phyloP scores from a whole-genome alignment of 2,888 invertebrate species.

The Chorisops tibialis region DNA sequence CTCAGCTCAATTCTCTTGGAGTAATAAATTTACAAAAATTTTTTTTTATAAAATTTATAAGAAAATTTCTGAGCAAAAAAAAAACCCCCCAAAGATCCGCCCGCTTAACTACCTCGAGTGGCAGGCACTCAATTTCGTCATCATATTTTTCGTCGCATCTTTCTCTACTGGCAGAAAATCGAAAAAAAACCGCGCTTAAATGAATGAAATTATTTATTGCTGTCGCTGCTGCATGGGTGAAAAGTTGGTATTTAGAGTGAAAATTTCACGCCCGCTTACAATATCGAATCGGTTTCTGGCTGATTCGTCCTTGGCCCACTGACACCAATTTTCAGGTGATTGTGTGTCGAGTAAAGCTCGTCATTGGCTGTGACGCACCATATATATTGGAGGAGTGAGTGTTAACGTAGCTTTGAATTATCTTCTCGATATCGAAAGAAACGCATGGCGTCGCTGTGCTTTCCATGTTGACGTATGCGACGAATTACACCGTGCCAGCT shows the following conservation, averaged over 20 bases:
- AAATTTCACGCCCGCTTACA: slow-evolving; percentile 21
- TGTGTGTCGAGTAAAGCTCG: background rate
- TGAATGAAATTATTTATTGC: background rate
- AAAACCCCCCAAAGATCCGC: too few species aligned
- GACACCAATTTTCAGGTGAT: slow-evolving; percentile 26
- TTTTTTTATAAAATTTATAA: too few species aligned
- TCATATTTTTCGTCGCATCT: background rate
- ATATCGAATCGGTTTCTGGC: slow-evolving; percentile 18
- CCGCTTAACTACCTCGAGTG: background rate
- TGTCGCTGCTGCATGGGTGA: background rate
- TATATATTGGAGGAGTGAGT: too few species aligned
- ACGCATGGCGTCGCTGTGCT: too few species aligned
- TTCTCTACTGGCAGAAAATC: background rate
- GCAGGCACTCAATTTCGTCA: background rate
- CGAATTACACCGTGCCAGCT: too few species aligned
- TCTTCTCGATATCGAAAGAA: too few species aligned
- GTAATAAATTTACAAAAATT: too few species aligned
- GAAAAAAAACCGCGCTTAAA: background rate
- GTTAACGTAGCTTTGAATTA: too few species aligned
- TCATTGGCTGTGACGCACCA: background rate
- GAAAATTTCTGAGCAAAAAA: too few species aligned
- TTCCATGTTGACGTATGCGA: too few species aligned
- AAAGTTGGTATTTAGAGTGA: slow-evolving; percentile 18
- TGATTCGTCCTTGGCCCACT: slow-evolving; percentile 29
- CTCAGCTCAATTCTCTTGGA: too few species aligned